Evolutionary conservation across 2,797 vertebrate species (phyloP), one percentile per base, ranked within the genome.

Genomic region (Myotis vivesi): DNA sequence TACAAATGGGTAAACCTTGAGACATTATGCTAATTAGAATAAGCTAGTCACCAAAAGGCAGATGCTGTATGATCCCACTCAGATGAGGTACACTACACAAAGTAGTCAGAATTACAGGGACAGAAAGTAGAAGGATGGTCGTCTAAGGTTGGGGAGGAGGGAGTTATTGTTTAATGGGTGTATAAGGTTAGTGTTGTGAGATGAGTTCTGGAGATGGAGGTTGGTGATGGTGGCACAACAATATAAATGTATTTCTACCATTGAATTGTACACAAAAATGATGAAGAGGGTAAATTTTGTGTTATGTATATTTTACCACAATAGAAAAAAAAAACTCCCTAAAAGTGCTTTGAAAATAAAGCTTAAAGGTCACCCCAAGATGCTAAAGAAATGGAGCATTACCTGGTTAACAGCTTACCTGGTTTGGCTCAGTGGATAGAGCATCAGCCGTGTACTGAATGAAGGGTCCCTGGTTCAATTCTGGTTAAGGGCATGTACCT

Each of bases 261-360:
- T 25, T 30, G 28, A 84, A 51, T 13, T 36, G 3, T 55, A 17
- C 5, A 23, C 41, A 46, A 28, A 80, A 75, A 62, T 17, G 23
- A 23, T 25, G 51, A 79, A 41, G 15, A 59, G 8, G 59, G 69
- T 62, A 53, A 5, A n/a, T 83, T 57, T 59, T 44, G 10, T 49
- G 30, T 83, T 59, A 8, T 2, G 11, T 5, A 0, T 79, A 30
- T 75, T 55, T 71, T 51, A 44, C 49, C 49, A 53, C 16, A 8
- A 6, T 41, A 36, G 30, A 9, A 38, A 44, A 20, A 20, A 30
- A 6, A 20, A 69, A 10, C 62, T 94, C 72, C 12, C 71, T 55
- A 22, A 91, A 94, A 84, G 28, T 68, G 13, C 62, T 89, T 94
- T 84, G 85, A 89, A 66, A 89, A 41, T 75, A 79, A 75, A 80